phyloP scores from a whole-genome alignment of 2,113 vertebrate species.

The Epinephelus moara region DNA sequence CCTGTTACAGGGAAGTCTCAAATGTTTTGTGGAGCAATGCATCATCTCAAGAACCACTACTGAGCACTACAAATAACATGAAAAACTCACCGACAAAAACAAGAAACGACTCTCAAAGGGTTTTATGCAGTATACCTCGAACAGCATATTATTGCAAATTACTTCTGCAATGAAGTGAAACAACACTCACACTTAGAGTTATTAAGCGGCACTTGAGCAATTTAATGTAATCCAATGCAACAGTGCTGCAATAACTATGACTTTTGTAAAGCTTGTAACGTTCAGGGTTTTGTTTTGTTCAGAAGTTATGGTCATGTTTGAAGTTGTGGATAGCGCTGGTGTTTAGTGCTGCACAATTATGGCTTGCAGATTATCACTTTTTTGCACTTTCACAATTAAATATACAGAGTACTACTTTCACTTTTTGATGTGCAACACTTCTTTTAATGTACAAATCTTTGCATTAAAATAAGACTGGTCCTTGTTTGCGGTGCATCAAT shows the following conservation, averaged over 20 bases:
- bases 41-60: constrained; percentile 11
- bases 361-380: too few relatives aligned
- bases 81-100: constrained; percentile 5
- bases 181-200: constrained; percentile 11
- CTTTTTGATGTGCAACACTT: too few relatives aligned
- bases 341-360: background rate
- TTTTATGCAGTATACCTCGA: constrained; percentile 8
- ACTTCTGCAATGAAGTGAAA: constrained; percentile 29
- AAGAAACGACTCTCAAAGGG: background rate
- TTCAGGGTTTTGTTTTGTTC: background rate
- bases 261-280: background rate
- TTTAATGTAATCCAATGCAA: constrained; percentile 20
- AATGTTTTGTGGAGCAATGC: constrained; percentile 25
- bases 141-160: constrained; percentile 13
- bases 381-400: too few relatives aligned
- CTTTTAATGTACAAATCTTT: too few relatives aligned
- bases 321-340: background rate
- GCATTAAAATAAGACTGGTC: too few relatives aligned
- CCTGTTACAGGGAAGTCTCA: constrained; percentile 22
- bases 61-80: background rate
- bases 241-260: background rate
- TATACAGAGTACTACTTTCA: too few relatives aligned
- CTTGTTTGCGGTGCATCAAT: too few relatives aligned
- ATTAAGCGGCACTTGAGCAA: constrained; percentile 20
- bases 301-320: background rate